Percentiles rank a stretch among this genome's conserved stretches.
phyloP scores from a whole-genome alignment of 2,113 vertebrate species.

The Leptobrachium leishanense region DNA sequence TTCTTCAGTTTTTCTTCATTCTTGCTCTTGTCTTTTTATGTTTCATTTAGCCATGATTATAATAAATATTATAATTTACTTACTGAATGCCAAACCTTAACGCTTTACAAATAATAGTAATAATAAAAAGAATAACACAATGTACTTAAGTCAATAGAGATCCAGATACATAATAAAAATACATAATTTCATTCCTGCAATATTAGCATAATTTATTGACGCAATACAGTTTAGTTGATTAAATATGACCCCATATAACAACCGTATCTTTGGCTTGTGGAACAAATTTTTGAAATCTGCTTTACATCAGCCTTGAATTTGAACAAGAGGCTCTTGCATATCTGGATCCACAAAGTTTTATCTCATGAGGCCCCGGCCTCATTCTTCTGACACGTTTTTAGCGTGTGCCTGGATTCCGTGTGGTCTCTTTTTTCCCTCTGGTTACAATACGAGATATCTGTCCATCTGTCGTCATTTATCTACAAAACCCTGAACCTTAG shows the following conservation, averaged over 20 bases:
- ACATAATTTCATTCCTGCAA: no score
- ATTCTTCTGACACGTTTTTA: slow-evolving; percentile 69
- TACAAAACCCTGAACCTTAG: slow-evolving; percentile 69
- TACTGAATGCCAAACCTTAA: no score
- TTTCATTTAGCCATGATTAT: no score
- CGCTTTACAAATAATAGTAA: no score
- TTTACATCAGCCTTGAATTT: slow-evolving; percentile 64
- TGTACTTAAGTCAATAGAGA: no score
- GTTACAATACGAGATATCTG: slow-evolving; percentile 39
- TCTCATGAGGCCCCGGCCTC: slow-evolving; percentile 53
- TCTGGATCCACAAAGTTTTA: slow-evolving; percentile 56
- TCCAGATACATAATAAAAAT: no score
- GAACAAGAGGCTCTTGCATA: slow-evolving; percentile 52
- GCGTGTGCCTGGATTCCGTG: slow-evolving; percentile 75
- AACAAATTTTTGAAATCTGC: slow-evolving; percentile 8
- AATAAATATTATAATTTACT: no score
- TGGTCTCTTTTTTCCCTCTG: slow-evolving; percentile 60
- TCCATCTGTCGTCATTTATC: slow-evolving; percentile 49
- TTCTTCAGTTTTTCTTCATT: no score
- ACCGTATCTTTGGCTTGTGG: slow-evolving; percentile 15
- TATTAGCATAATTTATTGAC: neutral
- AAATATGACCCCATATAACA: neutral
- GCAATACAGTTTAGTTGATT: neutral
- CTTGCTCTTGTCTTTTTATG: no score
- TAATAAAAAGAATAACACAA: no score